Evolutionary conservation across 2,888 invertebrate genomes (phyloP).

Genomic region (Galerucella pusilla): DNA sequence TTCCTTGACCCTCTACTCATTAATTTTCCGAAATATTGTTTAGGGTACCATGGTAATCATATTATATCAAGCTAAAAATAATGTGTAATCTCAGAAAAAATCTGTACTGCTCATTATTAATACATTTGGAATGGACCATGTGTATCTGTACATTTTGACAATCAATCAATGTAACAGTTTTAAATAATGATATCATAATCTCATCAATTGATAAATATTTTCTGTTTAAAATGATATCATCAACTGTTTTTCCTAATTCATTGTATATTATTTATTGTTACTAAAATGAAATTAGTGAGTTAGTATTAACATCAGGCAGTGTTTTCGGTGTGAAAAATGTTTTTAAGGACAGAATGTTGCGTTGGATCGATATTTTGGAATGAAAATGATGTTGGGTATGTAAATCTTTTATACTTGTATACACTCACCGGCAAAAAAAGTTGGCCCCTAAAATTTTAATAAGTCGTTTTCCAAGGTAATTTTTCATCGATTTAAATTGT

Average conservation of each 20-base stretch:
- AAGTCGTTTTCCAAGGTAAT: no score
- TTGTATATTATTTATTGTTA: neutral
- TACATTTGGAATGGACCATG: no score
- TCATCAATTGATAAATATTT: slow-evolving; percentile 12
- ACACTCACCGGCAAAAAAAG: no score
- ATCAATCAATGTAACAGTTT: neutral
- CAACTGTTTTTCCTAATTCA: slow-evolving; percentile 9
- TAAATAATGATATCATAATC: slow-evolving; percentile 6
- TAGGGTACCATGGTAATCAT: no score
- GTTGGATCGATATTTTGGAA: slow-evolving; percentile 11
- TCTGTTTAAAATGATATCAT: slow-evolving; percentile 21
- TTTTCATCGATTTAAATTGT: no score
- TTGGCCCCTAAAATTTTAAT: no score
- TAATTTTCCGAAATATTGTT: no score
- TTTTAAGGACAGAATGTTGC: slow-evolving; percentile 6
- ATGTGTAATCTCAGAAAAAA: no score
- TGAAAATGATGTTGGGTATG: slow-evolving; percentile 16
- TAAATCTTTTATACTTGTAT: neutral
- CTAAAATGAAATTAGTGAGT: neutral
- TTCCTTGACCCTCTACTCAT: no score
- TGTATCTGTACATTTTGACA: neutral
- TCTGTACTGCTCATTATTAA: no score
- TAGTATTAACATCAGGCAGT: neutral
- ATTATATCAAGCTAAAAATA: no score
- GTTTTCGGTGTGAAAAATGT: neutral